Evolutionary conservation across 1,140 invertebrate species (phyloP), one percentile per base, ranked within the genome.

Genomic region (Planococcus citri): DNA sequence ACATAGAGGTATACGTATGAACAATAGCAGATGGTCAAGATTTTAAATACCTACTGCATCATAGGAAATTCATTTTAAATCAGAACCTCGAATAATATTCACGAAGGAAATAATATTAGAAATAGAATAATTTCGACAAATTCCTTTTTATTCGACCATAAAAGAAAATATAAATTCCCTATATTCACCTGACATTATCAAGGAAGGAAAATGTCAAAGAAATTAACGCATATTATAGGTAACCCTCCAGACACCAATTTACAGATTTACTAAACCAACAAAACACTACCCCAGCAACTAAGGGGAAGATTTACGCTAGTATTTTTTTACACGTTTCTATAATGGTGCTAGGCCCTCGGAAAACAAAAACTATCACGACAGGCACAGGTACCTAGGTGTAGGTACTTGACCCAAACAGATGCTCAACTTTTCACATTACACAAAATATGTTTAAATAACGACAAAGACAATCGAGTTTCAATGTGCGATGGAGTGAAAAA

Each of bases 361-460:
- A 33, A 33, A 33, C 12, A 33, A 51, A 51, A 51, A 14, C 12
- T 51, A 17, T 51, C 12, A 17, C 4, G 41, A 51, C 41, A 51
- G 41, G n/a, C n/a, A n/a, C n/a, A n/a, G n/a, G n/a, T n/a, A n/a
- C n/a, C n/a, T n/a, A n/a, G n/a, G n/a, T n/a, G n/a, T n/a, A n/a
- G n/a, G 41, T 51, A 51, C 41, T 51, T 51, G 41, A 51, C 41
- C 41, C 41, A 51, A 51, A 51, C 41, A 51, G 41, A 17, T 51
- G 41, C 41, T 51, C 17, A 3, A 51, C 6, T 17, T 33, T 20
- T 14, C 41, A 51, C n/a, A 51, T 51, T n/a, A 17, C 41, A 51
- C 6, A 20, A 14, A 37, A 37, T 37, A 51, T 51, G n/a, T 51
- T 51, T 20, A 51, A 51, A 51, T 51, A 20, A 17, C n/a, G 41